Conservation (phyloP, 2,888 invertebrate genomes). For the Coelopa pilipes region DNA sequence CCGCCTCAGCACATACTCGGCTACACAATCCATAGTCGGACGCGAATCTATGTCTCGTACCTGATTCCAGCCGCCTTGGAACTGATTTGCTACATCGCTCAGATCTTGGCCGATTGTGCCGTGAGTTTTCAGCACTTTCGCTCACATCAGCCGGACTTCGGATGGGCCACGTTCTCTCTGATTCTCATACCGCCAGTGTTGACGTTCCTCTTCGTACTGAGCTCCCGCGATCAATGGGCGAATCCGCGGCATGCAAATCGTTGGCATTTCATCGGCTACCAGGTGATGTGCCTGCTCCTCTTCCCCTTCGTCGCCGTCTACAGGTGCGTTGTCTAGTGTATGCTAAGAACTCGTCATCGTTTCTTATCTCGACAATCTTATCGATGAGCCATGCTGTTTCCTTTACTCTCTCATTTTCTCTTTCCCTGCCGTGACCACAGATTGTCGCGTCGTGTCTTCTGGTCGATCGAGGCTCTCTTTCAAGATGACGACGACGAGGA, state of each 20-base stretch:
- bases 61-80: conserved; percentile 72
- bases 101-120: conserved; percentile 76
- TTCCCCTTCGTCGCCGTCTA: conserved; percentile 71
- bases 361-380: conserved; percentile 3
- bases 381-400: not conserved
- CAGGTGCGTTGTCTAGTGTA: conserved; percentile 58
- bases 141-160: conserved; percentile 70
- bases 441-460: conserved; percentile 78
- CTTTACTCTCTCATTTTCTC: not conserved
- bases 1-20: conserved; percentile 62
- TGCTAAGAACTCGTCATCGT: not conserved
- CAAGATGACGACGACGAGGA: conserved; percentile 71
- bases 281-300: conserved; percentile 54
- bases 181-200: conserved; percentile 71
- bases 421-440: conserved; percentile 63
- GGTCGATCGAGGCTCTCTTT: conserved; percentile 78
- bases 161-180: conserved; percentile 67
- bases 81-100: conserved; percentile 73
- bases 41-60: conserved; percentile 63
- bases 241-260: conserved; percentile 62
- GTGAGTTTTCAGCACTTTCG: conserved; percentile 74
- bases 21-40: conserved; percentile 60
- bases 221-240: conserved; percentile 71
- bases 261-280: conserved; percentile 48
- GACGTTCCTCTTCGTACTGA: conserved; percentile 71